phyloP scores from a whole-genome alignment of 2,113 vertebrate species.

The Dromiciops gliroides region DNA sequence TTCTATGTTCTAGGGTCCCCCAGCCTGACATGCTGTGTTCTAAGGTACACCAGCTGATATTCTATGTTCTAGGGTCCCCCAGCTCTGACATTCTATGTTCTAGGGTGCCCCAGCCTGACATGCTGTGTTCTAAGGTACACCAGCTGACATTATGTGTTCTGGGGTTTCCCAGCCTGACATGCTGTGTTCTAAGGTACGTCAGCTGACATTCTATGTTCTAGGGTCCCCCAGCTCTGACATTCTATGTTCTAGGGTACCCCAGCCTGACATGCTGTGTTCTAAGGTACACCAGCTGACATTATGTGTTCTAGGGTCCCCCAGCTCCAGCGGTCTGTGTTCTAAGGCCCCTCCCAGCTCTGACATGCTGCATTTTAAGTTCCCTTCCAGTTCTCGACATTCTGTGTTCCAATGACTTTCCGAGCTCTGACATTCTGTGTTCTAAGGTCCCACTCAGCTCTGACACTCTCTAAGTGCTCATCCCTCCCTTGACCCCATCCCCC shows the following conservation, averaged over 20 bases:
- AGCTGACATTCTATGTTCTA: neutral
- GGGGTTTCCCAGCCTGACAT: neutral
- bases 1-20: neutral
- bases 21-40: too few relatives aligned
- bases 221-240: too few relatives aligned
- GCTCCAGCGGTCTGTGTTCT: too few relatives aligned
- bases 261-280: neutral
- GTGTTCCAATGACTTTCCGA: neutral
- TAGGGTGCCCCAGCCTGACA: too few relatives aligned
- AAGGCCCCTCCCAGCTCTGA: too few relatives aligned
- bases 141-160: neutral
- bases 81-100: neutral
- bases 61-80: neutral
- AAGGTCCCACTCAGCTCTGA: neutral
- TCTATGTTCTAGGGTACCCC: too few relatives aligned
- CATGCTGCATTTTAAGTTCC: too few relatives aligned
- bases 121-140: neutral
- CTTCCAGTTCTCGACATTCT: neutral
- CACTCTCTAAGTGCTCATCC: neutral
- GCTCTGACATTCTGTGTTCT: neutral
- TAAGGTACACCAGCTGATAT: neutral
- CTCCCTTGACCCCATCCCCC: neutral
- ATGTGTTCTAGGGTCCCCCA: too few relatives aligned
- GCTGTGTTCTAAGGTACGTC: neutral
- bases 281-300: rapidly evolving